These are phyloP conservation scores for Slavum lentiscoides DNA, from an alignment of 2,888 invertebrate species.

Conservation along the genomic window DNA sequence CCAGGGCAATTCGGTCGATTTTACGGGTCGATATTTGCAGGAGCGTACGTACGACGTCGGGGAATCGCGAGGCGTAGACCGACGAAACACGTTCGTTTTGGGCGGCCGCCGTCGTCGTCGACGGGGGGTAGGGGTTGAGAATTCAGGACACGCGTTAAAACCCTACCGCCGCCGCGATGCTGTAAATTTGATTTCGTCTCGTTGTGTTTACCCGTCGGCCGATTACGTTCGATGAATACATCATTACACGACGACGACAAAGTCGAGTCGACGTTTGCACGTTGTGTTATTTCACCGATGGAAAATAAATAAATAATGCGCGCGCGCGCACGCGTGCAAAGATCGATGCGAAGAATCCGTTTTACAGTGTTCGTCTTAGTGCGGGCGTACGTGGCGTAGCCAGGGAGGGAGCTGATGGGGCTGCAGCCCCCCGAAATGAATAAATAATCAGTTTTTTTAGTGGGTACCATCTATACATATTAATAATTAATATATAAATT, in stretches of 20 bases:
- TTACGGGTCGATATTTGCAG: slow-evolving; percentile 34
- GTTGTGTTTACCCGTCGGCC: slow-evolving; percentile 39
- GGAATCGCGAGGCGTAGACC: slow-evolving; percentile 19
- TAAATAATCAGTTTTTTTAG: too few species aligned
- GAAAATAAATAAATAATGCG: too few species aligned
- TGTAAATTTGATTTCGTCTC: slow-evolving; percentile 47
- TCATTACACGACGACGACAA: slow-evolving; percentile 1
- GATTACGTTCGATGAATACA: slow-evolving; percentile 52
- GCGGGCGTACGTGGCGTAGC: too few species aligned
- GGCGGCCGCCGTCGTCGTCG: not conserved
- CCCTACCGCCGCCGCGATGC: slow-evolving; percentile 3
- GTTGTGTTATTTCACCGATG: not conserved
- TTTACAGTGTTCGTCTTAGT: too few species aligned
- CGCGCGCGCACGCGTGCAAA: too few species aligned
- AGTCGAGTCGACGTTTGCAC: not conserved
- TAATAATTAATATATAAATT: too few species aligned
- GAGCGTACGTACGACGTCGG: too few species aligned
- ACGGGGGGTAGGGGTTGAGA: slow-evolving; percentile 16
- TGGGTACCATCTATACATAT: too few species aligned
- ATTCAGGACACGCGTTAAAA: slow-evolving; percentile 47
- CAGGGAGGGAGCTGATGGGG: too few species aligned
- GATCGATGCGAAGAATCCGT: too few species aligned
- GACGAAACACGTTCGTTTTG: slow-evolving; percentile 8
- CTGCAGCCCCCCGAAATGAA: too few species aligned
- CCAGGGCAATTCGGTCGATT: slow-evolving; percentile 10